Evolutionary conservation across 2,113 vertebrate genomes (phyloP), one percentile per base, ranked within the genome.

Genomic region (Amphiprion ocellaris): DNA sequence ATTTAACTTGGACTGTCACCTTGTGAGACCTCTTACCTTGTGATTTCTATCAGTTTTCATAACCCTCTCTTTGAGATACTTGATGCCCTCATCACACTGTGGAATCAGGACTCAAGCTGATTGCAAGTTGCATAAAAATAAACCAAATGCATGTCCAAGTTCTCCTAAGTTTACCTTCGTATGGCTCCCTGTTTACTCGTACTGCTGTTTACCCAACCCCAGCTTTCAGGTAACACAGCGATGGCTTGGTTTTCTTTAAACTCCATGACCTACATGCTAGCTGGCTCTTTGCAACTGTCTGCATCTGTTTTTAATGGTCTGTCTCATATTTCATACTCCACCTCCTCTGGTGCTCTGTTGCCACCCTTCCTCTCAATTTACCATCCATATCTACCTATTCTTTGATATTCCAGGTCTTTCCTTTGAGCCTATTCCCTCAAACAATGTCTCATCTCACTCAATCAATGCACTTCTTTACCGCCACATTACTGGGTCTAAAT

Each of bases 251-350:
- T 58, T 65, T 82, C 53, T 74, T 21, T 44, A 82, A 77, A 87
- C 77, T 68, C 69, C 56, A 23, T 63, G 37, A 71, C 75, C 83
- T 23, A 55, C 30, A 53, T 77, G 55, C 65, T 63, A 85, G 47
- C 53, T 69, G 60, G 52, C 61, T 60, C 52, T 71, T 82, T 68
- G 67, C 53, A 77, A 68, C 63, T 74, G 70, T 78, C 75, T 86
- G 50, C 55, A 19, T 86, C 47, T 86, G 55, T 85, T 87, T 87
- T 70, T 67, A 79, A 87, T 55, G 23, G 61, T 69, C 41, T 59
- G 46, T 53, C 58, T 83, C 58, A 77, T 77, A 67, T 85, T 79
- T 90, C 65, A 81, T 73, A 80, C 76, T 73, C 62, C 60, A 74
- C 71, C 78, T 79, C 72, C 65, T 79, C 75, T 65, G 84, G 50